Evolutionary conservation across 2,888 invertebrate genomes (phyloP).

Genomic region (Tetragnatha montana): DNA sequence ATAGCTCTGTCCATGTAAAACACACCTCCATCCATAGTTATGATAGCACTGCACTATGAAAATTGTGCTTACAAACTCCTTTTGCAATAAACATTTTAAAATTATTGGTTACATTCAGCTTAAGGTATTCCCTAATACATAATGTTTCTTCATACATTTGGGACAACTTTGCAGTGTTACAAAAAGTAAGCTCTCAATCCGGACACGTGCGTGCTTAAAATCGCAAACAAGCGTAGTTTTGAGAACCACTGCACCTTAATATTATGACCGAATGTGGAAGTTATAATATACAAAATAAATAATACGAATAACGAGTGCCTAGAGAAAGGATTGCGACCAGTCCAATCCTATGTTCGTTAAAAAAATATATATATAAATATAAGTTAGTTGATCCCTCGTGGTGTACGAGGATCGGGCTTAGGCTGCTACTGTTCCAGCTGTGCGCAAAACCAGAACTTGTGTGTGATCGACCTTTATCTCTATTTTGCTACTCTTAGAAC

Average conservation of each 20-base stretch:
- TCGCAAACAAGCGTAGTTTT: too few species aligned
- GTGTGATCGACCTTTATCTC: slow-evolving; percentile 40
- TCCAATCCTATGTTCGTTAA: slow-evolving; percentile 47
- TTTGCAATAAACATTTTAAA: too few species aligned
- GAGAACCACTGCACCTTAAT: background rate
- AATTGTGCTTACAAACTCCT: too few species aligned
- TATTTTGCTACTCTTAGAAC: slow-evolving; percentile 43
- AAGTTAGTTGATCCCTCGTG: slow-evolving; percentile 7
- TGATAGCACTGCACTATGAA: too few species aligned
- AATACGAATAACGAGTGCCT: slow-evolving; percentile 61
- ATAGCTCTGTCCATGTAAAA: too few species aligned
- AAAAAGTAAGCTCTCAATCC: too few species aligned
- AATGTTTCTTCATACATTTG: too few species aligned
- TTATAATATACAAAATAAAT: slow-evolving; percentile 1
- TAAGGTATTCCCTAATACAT: too few species aligned
- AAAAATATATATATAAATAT: background rate
- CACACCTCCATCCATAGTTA: too few species aligned
- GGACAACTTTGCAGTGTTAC: too few species aligned
- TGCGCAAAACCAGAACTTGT: slow-evolving; percentile 62
- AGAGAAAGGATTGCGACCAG: slow-evolving; percentile 34
- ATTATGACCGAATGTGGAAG: background rate
- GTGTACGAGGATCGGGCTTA: slow-evolving; percentile 10
- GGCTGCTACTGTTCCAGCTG: slow-evolving; percentile 37
- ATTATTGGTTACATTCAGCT: too few species aligned
- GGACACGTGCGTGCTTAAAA: too few species aligned